Base-by-base conservation (phyloP, 1,140 invertebrate species). In the Drosophila aff. region DNA sequence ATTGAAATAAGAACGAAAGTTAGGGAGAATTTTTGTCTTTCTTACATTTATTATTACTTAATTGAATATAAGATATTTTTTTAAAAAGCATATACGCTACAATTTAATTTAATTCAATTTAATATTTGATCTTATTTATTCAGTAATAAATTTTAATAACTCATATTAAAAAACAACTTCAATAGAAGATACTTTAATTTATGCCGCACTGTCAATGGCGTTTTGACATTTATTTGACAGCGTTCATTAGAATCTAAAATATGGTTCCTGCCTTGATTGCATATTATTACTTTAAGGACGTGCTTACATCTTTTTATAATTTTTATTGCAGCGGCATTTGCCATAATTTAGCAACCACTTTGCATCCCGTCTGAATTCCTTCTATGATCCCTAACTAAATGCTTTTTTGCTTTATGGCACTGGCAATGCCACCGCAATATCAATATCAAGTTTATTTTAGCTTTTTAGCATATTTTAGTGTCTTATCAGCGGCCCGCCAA, bases 381-480 rank as follows among this genome's bases (percentile, higher is more conserved):
- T 50, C 49, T 46, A 65, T 49, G 67, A 57, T 59, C 67, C 68
- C 53, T 82, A 85, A 78, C 67, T 67, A 79, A 85, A 69, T 79
- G 76, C 76, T 71, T 72, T 60, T 75, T 85, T 74, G 83, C 69
- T 90, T 89, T 90, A 89, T 90, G 84, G 78, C 69, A 60, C 77
- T 79, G 77, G 78, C 85, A 58, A 76, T 79, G 84, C 62, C 81
- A 67, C 55, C 43, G 78, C 74, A 76, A 87, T 87, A 87, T 87
- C 82, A 86, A 86, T 86, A 79, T 89, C 80, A 76, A 73, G 77
- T 74, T 89, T 77, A 68, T 87, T 89, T 83, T 74, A 83, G 74
- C 76, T 89, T 83, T 79, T 89, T 84, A 89, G 82, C 83, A 87
- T 87, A 87, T 89, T 87, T 87, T 79, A 89, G 73, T 78, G 83